Percentiles rank a stretch among this genome's conserved stretches.
Conservation (phyloP, 2,888 invertebrate genomes). For the Gryllus longicercus region DNA sequence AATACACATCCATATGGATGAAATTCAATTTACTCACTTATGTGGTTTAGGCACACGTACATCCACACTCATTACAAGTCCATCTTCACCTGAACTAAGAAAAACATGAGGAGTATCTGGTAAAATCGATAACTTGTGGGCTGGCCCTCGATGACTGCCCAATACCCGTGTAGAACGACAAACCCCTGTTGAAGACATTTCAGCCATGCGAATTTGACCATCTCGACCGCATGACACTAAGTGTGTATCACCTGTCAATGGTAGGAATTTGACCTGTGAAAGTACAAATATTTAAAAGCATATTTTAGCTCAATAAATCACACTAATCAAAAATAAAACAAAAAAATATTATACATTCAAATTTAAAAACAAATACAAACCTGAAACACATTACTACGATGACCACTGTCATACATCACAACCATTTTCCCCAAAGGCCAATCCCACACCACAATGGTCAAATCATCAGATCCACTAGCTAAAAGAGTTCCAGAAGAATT, state of each 20-base stretch:
- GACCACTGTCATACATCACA: slow-evolving; percentile 73
- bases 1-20: background rate
- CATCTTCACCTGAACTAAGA: slow-evolving; percentile 87
- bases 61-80: slow-evolving; percentile 75
- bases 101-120: slow-evolving; percentile 68
- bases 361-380: slow-evolving; percentile 40
- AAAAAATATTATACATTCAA: background rate
- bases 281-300: slow-evolving; percentile 29
- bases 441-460: slow-evolving; percentile 82
- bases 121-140: slow-evolving; percentile 80
- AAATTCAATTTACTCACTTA: slow-evolving; percentile 49
- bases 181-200: slow-evolving; percentile 51
- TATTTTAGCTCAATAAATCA: slow-evolving; percentile 23
- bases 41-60: slow-evolving; percentile 67
- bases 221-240: slow-evolving; percentile 87
- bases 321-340: background rate
- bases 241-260: slow-evolving; percentile 71
- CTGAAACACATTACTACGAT: slow-evolving; percentile 81
- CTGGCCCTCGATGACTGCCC: slow-evolving; percentile 69
- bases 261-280: slow-evolving; percentile 72
- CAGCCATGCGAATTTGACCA: slow-evolving; percentile 67
- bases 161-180: slow-evolving; percentile 59
- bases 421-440: slow-evolving; percentile 71
- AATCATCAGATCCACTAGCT: slow-evolving; percentile 90
- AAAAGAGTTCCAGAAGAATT: slow-evolving; percentile 73